Evolutionary conservation across 1,140 invertebrate genomes (phyloP).

Genomic region (Drosophila busckii): DNA sequence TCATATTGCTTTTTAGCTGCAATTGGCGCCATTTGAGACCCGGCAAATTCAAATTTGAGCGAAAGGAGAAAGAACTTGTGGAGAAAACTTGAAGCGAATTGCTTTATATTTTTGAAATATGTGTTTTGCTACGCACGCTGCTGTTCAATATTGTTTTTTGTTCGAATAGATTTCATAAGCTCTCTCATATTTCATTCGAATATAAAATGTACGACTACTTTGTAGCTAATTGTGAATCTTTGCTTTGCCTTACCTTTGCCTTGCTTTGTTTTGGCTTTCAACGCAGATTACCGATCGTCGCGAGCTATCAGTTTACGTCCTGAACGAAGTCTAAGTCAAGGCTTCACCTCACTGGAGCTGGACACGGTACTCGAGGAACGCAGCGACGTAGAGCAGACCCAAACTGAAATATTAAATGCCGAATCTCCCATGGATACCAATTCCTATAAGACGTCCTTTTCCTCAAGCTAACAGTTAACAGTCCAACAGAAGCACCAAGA

Average conservation of each 20-base stretch:
- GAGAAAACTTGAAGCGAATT: no score
- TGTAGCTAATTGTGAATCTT: constrained; percentile 7
- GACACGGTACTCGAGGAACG: constrained; percentile 90
- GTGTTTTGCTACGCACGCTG: no score
- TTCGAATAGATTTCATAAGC: no score
- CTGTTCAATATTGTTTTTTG: no score
- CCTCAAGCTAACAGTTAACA: constrained; percentile 77
- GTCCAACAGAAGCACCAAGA: constrained; percentile 36
- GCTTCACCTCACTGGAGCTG: constrained; percentile 86
- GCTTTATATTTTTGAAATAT: no score
- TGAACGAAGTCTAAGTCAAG: constrained; percentile 83
- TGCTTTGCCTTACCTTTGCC: background rate
- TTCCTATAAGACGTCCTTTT: constrained; percentile 74
- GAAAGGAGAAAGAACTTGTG: no score
- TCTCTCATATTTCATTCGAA: no score
- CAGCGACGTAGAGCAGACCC: constrained; percentile 86
- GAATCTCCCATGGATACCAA: constrained; percentile 73
- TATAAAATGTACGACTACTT: no score
- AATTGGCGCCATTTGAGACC: no score
- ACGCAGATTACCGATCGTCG: constrained; percentile 80
- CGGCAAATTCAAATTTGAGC: no score
- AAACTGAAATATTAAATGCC: constrained; percentile 74
- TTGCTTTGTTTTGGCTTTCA: background rate
- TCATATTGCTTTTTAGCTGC: no score
- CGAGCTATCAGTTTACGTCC: constrained; percentile 84